Evolutionary conservation across 2,113 vertebrate genomes (phyloP).

Genomic region (Spheniscus mendiculus): DNA sequence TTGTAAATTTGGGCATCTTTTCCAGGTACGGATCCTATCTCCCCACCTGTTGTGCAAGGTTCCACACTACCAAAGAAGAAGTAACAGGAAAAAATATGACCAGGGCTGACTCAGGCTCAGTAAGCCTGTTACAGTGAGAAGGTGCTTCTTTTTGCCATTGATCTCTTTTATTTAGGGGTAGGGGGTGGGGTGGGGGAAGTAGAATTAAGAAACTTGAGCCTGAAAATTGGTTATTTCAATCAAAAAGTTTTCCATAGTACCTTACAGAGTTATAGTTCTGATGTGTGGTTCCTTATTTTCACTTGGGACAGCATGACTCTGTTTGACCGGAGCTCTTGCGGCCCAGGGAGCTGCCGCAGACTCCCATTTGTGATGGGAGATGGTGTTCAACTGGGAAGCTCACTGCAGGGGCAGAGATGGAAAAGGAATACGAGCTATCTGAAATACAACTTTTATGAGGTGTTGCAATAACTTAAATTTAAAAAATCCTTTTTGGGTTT

Average conservation of each 20-base stretch:
- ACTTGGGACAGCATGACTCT: not conserved
- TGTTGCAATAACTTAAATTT: not conserved
- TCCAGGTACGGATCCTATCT: not conserved
- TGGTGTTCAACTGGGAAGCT: not conserved
- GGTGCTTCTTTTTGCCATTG: not conserved
- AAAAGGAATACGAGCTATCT: not conserved
- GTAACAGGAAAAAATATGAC: not conserved
- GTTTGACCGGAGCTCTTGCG: not conserved
- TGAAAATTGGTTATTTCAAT: not conserved
- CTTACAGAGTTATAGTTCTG: not conserved
- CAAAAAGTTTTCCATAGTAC: not conserved
- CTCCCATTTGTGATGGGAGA: rapidly evolving
- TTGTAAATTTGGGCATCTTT: not conserved
- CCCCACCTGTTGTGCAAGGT: not conserved
- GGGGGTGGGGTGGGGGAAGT: rapidly evolving
- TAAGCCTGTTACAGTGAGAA: rapidly evolving
- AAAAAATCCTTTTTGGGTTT: not conserved
- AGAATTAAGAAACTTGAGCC: not conserved
- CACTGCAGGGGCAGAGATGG: not conserved
- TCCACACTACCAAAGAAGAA: too few species aligned
- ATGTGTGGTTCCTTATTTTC: not conserved
- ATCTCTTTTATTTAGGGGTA: not conserved
- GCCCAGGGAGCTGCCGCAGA: not conserved
- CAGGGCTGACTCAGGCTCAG: not conserved
- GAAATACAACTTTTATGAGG: not conserved